Percentiles rank a stretch among this genome's conserved stretches.
Evolutionary conservation across 2,888 invertebrate species (phyloP).

Genomic region (Tyria jacobaeae): DNA sequence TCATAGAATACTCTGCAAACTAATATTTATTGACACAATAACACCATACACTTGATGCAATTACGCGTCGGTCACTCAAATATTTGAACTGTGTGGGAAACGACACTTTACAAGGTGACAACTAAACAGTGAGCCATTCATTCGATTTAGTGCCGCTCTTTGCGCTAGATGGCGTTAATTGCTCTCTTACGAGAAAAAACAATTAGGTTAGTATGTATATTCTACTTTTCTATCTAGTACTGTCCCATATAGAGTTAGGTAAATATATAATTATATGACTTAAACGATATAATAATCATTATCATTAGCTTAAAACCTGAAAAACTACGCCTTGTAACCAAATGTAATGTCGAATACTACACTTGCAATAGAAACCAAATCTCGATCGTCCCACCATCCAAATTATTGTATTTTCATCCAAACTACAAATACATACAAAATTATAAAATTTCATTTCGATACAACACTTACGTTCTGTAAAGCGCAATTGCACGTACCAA

Average conservation of each 20-base stretch:
- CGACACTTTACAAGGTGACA: slow-evolving; percentile 1
- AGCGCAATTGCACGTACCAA: no score
- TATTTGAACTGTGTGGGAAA: background rate
- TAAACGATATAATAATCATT: background rate
- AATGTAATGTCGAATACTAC: no score
- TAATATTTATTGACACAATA: background rate
- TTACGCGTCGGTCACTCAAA: background rate
- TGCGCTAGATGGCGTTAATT: slow-evolving; percentile 4
- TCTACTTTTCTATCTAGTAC: background rate
- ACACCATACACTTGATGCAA: background rate
- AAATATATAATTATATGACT: no score
- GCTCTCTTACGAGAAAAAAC: background rate
- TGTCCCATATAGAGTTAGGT: no score
- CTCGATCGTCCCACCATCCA: no score
- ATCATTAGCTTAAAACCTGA: no score
- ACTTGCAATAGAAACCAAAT: no score
- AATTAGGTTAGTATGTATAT: background rate
- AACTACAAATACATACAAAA: no score
- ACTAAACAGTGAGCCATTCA: background rate
- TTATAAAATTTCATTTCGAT: no score
- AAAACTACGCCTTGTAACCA: no score
- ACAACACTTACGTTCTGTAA: no score
- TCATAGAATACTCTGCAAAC: background rate
- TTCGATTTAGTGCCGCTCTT: background rate
- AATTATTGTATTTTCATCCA: no score